Conservation (phyloP, 92 coral and sea anemone genomes). For the Paragorgia papillata region DNA sequence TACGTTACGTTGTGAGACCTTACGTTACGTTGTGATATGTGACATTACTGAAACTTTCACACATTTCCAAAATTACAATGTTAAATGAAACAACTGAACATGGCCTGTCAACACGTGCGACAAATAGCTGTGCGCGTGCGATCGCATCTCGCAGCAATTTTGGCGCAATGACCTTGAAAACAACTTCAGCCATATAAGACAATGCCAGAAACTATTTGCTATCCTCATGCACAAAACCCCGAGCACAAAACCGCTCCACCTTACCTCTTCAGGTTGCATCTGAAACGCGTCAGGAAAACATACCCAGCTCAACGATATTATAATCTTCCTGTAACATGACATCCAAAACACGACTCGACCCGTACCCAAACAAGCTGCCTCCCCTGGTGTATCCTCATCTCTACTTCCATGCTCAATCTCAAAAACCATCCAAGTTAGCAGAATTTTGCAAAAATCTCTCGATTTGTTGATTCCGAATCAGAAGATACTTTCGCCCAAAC, state of each 20-base stretch:
- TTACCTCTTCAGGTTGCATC: conserved; percentile 16
- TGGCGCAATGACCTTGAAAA: too few relatives aligned
- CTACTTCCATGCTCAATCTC: background rate
- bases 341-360: conserved; percentile 19
- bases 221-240: too few relatives aligned
- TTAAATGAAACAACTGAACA: too few relatives aligned
- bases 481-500: conserved; percentile 21
- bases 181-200: too few relatives aligned
- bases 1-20: too few relatives aligned
- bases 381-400: conserved; percentile 10
- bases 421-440: background rate
- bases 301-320: conserved; percentile 17
- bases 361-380: conserved; percentile 22
- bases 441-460: conserved; percentile 16
- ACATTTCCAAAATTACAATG: too few relatives aligned
- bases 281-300: conserved; percentile 34
- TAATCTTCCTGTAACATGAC: conserved; percentile 23
- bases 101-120: too few relatives aligned
- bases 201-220: too few relatives aligned
- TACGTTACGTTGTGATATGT: too few relatives aligned
- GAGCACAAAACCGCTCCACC: background rate
- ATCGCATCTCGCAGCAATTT: too few relatives aligned
- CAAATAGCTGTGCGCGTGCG: too few relatives aligned
- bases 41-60: too few relatives aligned
- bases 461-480: conserved; percentile 7